These are phyloP conservation scores for Drosophila fuyamai DNA, from an alignment of 1,140 invertebrate species.

Conservation along the genomic window DNA sequence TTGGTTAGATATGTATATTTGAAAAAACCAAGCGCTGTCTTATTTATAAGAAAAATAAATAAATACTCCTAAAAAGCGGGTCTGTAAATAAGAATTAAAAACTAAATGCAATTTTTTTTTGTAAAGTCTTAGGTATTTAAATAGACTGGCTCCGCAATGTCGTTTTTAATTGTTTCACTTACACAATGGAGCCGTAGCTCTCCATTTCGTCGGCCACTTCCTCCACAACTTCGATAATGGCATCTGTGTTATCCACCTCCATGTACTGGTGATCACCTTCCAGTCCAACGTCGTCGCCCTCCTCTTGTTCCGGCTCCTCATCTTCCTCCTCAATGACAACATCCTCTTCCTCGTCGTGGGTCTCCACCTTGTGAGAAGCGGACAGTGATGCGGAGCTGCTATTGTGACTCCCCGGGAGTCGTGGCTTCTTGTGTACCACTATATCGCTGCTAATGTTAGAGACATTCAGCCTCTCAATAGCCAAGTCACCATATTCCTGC, in stretches of 20 bases:
- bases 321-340: constrained; percentile 50
- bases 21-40: too few species aligned
- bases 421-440: constrained; percentile 67
- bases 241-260: constrained; percentile 61
- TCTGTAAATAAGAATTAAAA: too few species aligned
- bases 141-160: too few species aligned
- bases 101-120: too few species aligned
- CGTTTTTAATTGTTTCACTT: constrained; percentile 19
- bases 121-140: too few species aligned
- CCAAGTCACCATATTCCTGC: constrained; percentile 66
- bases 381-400: constrained; percentile 7
- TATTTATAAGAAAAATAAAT: too few species aligned
- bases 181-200: constrained; percentile 57
- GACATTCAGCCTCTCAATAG: constrained; percentile 65
- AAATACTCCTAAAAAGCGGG: too few species aligned
- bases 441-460: constrained; percentile 63
- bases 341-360: constrained; percentile 44
- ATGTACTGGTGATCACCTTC: constrained; percentile 44
- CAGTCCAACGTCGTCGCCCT: constrained; percentile 13
- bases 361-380: background rate
- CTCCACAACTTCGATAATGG: constrained; percentile 70
- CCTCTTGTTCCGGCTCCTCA: constrained; percentile 28
- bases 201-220: constrained; percentile 61
- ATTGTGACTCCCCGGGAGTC: constrained; percentile 19
- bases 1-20: too few species aligned